Percentiles rank a stretch among this genome's conserved stretches.
Conservation (phyloP, 1,140 invertebrate genomes). For the Acromyrmex heyeri region DNA sequence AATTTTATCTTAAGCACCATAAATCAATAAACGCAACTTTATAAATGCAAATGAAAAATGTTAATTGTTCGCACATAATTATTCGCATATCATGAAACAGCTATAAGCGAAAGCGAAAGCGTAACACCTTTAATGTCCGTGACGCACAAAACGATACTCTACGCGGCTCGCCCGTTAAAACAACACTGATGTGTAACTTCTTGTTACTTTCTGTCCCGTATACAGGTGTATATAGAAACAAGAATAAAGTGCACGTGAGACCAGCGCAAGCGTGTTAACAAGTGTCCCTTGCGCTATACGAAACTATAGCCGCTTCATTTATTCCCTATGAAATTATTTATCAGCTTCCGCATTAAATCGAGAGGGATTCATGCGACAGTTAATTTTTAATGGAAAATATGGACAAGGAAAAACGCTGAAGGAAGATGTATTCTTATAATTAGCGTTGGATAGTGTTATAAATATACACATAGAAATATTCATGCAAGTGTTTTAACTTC, state of each 20-base stretch:
- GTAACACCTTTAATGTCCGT: background rate
- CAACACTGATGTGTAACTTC: constrained; percentile 51
- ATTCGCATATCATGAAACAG: background rate
- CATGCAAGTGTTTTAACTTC: background rate
- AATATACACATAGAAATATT: background rate
- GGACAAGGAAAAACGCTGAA: background rate
- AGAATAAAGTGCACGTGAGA: constrained; percentile 69
- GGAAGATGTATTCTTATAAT: background rate
- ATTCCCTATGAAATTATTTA: constrained; percentile 55
- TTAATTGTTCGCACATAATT: constrained; percentile 6
- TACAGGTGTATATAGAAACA: constrained; percentile 41
- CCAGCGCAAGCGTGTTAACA: constrained; percentile 52
- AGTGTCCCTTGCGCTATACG: constrained; percentile 65
- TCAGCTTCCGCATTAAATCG: constrained; percentile 22
- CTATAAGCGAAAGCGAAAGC: constrained; percentile 38
- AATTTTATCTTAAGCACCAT: background rate
- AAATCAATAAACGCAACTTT: background rate
- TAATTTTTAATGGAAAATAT: constrained; percentile 50
- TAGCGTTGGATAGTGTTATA: background rate
- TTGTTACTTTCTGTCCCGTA: constrained; percentile 56
- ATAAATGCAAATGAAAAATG: background rate
- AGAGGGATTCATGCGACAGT: constrained; percentile 1
- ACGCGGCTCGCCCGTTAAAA: constrained; percentile 53
- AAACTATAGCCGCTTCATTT: constrained; percentile 56
- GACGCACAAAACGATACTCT: constrained; percentile 20